Evolutionary conservation across 2,888 invertebrate genomes (phyloP), one percentile per base, ranked within the genome.

Genomic region (Epirrhoe alternata): DNA sequence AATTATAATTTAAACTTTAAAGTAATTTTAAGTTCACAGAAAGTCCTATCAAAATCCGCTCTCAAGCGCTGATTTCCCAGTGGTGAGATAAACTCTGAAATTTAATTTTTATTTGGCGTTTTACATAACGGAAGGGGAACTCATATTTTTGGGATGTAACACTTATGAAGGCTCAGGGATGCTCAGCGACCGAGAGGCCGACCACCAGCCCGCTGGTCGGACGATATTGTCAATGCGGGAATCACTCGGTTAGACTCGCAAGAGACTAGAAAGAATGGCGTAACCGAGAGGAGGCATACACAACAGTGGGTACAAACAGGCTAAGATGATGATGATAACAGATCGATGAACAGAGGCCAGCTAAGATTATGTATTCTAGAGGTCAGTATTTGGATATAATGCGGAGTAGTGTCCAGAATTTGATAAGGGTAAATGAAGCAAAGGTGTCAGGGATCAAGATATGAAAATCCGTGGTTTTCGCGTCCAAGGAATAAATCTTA

Each of bases 1-100:
- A 47, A 47, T 47, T 16, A 47, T 47, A 16, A 64, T 71, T 82
- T 79, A 77, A 79, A 80, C 76, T 74, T 78, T 84, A 57, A 57
- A 61, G 38, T 61, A 51, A 62, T 66, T 59, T 66, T 59, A 66
- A 66, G 66, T 66, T 17, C 52, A 57, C 58, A 38, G 51, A 42
- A 54, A 64, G 64, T 52, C 53, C 54, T 42, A 38, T 50, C 50
- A 54, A 59, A 64, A 64, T 60, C 24, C 16, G 56, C 30, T 52
- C 53, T 24, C 47, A 55, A 63, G 51, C 63, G 49, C 53, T 59
- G 67, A 67, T 67, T 67, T 67, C 63, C 67, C 67, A 17, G 38
- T 14, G 63, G 67, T 52, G 56, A 49, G 33, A 67, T 67, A 64
- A 67, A 60, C 59, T 45, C 52, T 30, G 66, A 35, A 59, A 56